Conservation (phyloP, 1,140 invertebrate species). For the Trinorchestia longiramus region DNA sequence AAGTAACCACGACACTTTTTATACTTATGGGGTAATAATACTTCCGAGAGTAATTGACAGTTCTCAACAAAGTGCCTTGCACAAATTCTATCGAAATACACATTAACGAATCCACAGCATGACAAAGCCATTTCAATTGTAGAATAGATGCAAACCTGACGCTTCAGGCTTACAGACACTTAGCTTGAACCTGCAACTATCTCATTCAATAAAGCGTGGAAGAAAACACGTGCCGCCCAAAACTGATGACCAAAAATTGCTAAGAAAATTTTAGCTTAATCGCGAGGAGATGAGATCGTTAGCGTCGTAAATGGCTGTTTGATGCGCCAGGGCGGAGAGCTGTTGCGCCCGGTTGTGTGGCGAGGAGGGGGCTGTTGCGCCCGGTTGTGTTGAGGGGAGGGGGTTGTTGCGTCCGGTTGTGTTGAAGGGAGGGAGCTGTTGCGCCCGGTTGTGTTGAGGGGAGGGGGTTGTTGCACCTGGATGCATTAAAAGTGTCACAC, state of each 20-base stretch:
- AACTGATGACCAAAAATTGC: neutral
- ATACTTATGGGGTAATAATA: too few relatives aligned
- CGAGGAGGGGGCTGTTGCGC: neutral
- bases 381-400: neutral
- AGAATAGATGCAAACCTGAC: neutral
- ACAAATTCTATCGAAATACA: too few relatives aligned
- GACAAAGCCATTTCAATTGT: neutral
- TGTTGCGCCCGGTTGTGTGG: neutral
- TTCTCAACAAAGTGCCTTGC: too few relatives aligned
- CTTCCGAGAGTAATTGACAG: too few relatives aligned
- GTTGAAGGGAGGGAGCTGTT: neutral
- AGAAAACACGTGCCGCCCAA: neutral
- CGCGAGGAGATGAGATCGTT: constrained; percentile 5
- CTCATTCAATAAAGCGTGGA: neutral
- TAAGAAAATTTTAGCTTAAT: constrained; percentile 2
- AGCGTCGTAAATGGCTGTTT: neutral
- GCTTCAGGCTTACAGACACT: neutral
- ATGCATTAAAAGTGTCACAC: neutral
- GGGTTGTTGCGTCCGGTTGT: neutral
- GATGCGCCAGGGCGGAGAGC: neutral
- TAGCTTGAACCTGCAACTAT: neutral
- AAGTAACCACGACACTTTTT: too few relatives aligned
- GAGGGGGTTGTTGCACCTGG: too few relatives aligned
- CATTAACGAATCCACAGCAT: too few relatives aligned
- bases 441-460: neutral